Evolutionary conservation across 2,113 vertebrate species (phyloP), one percentile per base, ranked within the genome.

Genomic region (Marmota monax): DNA sequence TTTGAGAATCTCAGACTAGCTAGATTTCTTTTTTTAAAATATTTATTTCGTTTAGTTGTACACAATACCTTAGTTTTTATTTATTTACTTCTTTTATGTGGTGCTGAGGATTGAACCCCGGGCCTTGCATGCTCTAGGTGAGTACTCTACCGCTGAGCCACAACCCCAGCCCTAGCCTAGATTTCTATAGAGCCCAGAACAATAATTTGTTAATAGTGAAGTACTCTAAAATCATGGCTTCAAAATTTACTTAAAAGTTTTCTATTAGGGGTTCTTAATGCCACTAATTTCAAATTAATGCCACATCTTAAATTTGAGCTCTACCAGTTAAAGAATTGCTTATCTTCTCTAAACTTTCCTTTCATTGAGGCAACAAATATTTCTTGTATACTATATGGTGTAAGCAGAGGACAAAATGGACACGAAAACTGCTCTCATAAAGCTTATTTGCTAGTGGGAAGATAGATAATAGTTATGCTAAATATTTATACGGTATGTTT

Each of bases 401-500:
- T 11, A 84, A 56, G 48, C 16, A 78, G 20, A 79, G 45, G 89
- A 39, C 27, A 89, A 85, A 85, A 85, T 25, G 51, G 65, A 65
- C 23, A 25, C 70, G 45, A 14, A 7, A 84, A 14, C 7, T 88
- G 27, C 14, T 77, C 45, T 80, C 73, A 67, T n/a, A 83, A 79
- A 84, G 37, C 37, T 95, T 85, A 79, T 67, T 79, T 93, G 90
- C 42, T 58, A 88, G 48, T 37, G 37, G 51, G 39, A 92, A 84
- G 70, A 78, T 14, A 88, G 56, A 72, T 11, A 94, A 84, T 14
- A 48, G 29, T 18, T 23, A 67, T 39, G 74, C 9, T 13, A 91
- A 48, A 82, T 76, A 48, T 86, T 58, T 79, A 56, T 77, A 45
- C 4, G 73, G 37, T 56, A 76, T 90, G 76, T 53, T 32, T 70